A percentile compares a stretch with the other conserved stretches of the same genome.
Conservation (phyloP, 2,888 invertebrate species). For the Charanyca ferruginea region DNA sequence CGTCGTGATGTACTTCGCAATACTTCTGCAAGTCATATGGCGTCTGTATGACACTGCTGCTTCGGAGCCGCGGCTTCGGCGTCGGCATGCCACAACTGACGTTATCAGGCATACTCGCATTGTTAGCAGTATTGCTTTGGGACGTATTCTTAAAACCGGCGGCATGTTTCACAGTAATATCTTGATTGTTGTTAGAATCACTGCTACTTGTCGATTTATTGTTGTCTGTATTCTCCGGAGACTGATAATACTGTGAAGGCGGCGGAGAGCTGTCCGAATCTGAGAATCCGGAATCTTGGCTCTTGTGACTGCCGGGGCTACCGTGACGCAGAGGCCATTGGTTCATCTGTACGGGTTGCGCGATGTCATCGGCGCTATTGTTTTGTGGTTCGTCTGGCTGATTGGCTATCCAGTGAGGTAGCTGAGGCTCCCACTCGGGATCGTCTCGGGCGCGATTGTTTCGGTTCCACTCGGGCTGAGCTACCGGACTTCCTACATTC, state of each 20-base stretch:
- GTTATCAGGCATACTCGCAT: conserved; percentile 70
- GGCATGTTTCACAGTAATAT: conserved; percentile 86
- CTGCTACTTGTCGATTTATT: conserved; percentile 85
- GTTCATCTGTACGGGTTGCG: conserved; percentile 79
- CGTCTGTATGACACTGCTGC: conserved; percentile 89
- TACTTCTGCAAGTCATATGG: conserved; percentile 89
- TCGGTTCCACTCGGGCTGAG: conserved; percentile 79
- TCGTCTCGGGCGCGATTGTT: conserved; percentile 78
- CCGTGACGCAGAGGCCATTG: conserved; percentile 88
- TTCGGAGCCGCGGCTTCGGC: conserved; percentile 85
- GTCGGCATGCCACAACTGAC: conserved; percentile 74
- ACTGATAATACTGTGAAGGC: conserved; percentile 83
- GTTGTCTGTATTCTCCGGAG: conserved; percentile 78
- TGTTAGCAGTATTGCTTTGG: conserved; percentile 78
- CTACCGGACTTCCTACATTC: conserved; percentile 84
- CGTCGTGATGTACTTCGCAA: conserved; percentile 87
- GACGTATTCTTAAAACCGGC: conserved; percentile 84
- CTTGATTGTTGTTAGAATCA: conserved; percentile 87
- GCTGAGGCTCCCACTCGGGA: conserved; percentile 88
- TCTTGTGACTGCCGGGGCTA: conserved; percentile 93
- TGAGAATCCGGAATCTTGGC: conserved; percentile 95
- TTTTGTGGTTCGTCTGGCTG: conserved; percentile 83
- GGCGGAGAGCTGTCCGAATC: conserved; percentile 94
- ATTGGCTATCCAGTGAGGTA: conserved; percentile 89
- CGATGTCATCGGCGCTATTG: conserved; percentile 83